Evolutionary conservation across 2,113 vertebrate species (phyloP).

Genomic region (Mirza zaza): DNA sequence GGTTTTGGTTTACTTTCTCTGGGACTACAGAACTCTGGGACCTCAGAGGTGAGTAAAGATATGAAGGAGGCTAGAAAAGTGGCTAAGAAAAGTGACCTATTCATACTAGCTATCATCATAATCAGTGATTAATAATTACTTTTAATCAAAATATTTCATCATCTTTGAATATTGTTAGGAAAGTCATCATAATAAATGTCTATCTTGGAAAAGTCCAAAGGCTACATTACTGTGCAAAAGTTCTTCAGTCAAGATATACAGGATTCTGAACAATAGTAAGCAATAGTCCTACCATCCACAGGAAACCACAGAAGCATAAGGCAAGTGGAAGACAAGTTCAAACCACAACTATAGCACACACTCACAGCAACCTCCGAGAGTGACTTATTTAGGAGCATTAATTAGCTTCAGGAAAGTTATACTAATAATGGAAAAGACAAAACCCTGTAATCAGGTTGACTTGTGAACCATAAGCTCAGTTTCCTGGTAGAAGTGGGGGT

Average conservation of each 20-base stretch:
- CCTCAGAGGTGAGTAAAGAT: background rate
- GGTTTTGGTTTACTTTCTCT: background rate
- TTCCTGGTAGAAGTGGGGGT: background rate
- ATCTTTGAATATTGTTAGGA: background rate
- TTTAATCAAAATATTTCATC: background rate
- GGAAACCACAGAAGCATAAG: background rate
- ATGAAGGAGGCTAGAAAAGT: background rate
- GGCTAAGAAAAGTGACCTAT: background rate
- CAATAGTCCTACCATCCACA: background rate
- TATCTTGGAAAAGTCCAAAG: background rate
- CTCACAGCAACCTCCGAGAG: background rate
- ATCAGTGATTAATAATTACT: background rate
- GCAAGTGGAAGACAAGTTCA: background rate
- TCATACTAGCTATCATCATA: background rate
- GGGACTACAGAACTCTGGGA: background rate
- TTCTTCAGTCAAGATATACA: background rate
- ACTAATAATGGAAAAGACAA: background rate
- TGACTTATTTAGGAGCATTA: too few species aligned
- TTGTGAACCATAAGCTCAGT: background rate
- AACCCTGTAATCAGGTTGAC: too few species aligned
- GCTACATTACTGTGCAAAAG: background rate
- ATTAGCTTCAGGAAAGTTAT: background rate
- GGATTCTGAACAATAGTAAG: background rate
- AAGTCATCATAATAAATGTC: background rate
- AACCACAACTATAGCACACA: too few species aligned